Conservation (phyloP, 2,113 vertebrate genomes). For the Bothrops jararaca region DNA sequence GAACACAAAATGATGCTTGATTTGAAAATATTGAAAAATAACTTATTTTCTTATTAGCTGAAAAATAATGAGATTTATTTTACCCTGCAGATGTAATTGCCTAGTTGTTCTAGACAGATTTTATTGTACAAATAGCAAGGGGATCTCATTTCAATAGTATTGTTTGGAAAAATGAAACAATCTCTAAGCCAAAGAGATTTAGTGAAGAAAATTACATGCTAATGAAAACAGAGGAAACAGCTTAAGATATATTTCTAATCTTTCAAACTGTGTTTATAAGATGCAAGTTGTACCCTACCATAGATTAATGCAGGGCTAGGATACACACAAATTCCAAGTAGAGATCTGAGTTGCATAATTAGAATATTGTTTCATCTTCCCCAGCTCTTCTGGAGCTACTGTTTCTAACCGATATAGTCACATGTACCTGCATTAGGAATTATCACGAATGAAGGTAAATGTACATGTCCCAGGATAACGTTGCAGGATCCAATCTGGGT, state of each 20-base stretch:
- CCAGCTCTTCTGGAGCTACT: background rate
- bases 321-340: slow-evolving; percentile 34
- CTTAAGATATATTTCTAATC: slow-evolving; percentile 28
- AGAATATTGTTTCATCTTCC: background rate
- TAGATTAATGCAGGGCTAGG: slow-evolving; percentile 8
- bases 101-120: slow-evolving; percentile 5
- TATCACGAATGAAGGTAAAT: background rate
- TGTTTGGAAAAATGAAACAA: slow-evolving; percentile 7
- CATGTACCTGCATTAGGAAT: background rate
- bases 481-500: background rate
- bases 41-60: background rate
- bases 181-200: slow-evolving; percentile 7
- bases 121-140: background rate
- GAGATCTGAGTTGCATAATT: slow-evolving; percentile 27
- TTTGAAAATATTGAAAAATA: slow-evolving; percentile 21
- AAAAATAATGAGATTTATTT: background rate
- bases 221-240: background rate
- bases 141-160: slow-evolving; percentile 25
- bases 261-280: slow-evolving; percentile 2
- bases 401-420: background rate
- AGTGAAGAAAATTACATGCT: background rate
- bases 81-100: background rate
- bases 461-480: background rate
- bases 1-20: slow-evolving; percentile 10
- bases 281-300: background rate